Evolutionary conservation across 1,140 invertebrate species (phyloP), one percentile per base, ranked within the genome.

Genomic region (Hypsibius dujardini): DNA sequence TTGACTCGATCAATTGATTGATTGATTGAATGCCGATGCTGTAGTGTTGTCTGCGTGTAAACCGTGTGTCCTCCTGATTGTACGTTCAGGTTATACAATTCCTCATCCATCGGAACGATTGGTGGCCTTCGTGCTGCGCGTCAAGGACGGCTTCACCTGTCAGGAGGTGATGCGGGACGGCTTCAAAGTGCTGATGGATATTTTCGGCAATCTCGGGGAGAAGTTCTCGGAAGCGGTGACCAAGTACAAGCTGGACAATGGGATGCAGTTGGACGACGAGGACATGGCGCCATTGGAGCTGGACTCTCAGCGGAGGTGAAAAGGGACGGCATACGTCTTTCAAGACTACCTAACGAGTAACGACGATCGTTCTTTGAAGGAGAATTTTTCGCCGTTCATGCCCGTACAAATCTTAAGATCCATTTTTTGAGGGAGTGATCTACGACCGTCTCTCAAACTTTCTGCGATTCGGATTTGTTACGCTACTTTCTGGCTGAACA

Each of bases 111-210:
- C 62, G 62, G 62, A 67, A 45, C 12, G 42, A 3, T 7, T 15
- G 42, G 62, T 67, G 62, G 62, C 12, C 42, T 67, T 67, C 42
- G 45, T 67, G 12, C 62, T 67, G 12, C 62, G 42, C 12, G 62
- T 67, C 3, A 67, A 67, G 45, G 62, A 67, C 12, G 62, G 62
- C 45, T 67, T 15, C 42, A 42, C 62, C 3, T 67, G 62, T 42
- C 12, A 12, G 42, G 62, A 67, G 45, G 62, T 67, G 62, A 67
- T 67, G 62, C 62, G 62, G 3, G 62, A 67, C 45, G 62, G 62
- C 12, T 67, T 67, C 62, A 12, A 42, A 12, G 62, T 67, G 12
- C 62, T 67, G 12, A 67, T 67, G 62, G 42, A 67, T 42, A 67
- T 67, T 67, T 67, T 67, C 42, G 62, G 42, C 42, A 67, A 12